Evolutionary conservation across 23 tunicate genomes (phyloP).

Genomic region (Trididemnum miniatum): DNA sequence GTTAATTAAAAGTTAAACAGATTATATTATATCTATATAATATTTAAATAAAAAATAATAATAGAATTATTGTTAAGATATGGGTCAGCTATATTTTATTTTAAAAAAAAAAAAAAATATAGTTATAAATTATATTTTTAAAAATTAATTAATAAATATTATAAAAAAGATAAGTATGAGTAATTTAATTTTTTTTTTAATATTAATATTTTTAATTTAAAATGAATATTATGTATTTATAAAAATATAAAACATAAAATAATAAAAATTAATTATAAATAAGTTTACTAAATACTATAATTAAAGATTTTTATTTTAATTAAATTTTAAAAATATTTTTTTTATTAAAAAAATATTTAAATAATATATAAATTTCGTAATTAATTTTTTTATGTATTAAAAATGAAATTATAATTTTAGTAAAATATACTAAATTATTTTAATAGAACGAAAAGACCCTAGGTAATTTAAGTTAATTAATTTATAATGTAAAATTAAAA

Average conservation of each 20-base stretch:
- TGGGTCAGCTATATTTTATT: not conserved
- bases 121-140: no score
- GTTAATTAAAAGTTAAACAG: not conserved
- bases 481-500: not conserved
- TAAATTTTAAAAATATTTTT: not conserved
- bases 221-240: not conserved
- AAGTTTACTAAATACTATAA: slow-evolving; percentile 11
- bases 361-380: not conserved
- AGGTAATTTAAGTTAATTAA: slow-evolving; percentile 16
- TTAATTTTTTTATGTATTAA: not conserved
- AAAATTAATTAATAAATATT: no score
- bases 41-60: no score
- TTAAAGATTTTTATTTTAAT: not conserved
- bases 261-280: not conserved
- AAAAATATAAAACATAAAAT: no score
- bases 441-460: slow-evolving; percentile 32
- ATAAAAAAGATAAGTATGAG: no score
- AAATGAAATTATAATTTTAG: not conserved
- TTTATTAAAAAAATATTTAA: not conserved
- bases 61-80: no score
- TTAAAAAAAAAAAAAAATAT: no score
- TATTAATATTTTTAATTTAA: no score
- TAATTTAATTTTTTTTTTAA: no score
- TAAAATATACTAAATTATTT: not conserved
- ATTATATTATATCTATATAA: no score